A percentile compares a stretch with the other conserved stretches of the same genome.
phyloP scores from a whole-genome alignment of 2,888 invertebrate species.

The Stratiomys singularior region DNA sequence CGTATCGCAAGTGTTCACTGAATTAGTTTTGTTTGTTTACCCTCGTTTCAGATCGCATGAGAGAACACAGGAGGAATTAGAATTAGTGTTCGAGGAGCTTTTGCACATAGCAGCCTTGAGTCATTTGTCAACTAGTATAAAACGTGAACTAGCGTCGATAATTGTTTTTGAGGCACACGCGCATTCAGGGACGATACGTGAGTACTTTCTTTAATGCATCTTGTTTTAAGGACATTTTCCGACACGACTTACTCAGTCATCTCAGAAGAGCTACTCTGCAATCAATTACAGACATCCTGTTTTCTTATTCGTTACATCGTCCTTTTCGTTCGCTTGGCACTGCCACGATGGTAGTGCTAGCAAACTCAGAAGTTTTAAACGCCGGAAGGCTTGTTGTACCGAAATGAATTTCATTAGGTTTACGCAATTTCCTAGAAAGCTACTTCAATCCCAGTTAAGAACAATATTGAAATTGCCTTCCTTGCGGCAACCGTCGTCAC shows the following conservation, averaged over 20 bases:
- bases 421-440: not conserved
- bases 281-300: too few relatives aligned
- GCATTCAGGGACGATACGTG: slow-evolving; percentile 79
- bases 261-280: too few relatives aligned
- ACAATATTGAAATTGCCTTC: not conserved
- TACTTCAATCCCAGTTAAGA: not conserved
- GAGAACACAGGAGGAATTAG: slow-evolving; percentile 80
- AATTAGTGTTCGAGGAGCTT: slow-evolving; percentile 84
- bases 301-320: too few relatives aligned
- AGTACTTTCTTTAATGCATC: slow-evolving; percentile 67
- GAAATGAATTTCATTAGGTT: not conserved
- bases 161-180: slow-evolving; percentile 84
- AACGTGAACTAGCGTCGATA: slow-evolving; percentile 80
- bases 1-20: not conserved
- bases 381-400: too few relatives aligned
- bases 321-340: too few relatives aligned
- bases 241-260: too few relatives aligned
- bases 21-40: slow-evolving; percentile 29
- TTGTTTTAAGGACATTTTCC: too few relatives aligned
- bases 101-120: slow-evolving; percentile 83
- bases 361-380: too few relatives aligned
- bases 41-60: slow-evolving; percentile 74
- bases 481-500: not conserved
- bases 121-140: slow-evolving; percentile 83
- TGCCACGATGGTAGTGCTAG: too few relatives aligned